Evolutionary conservation across 2,113 vertebrate genomes (phyloP), one percentile per base, ranked within the genome.

Genomic region (Sisor rabdophorus): DNA sequence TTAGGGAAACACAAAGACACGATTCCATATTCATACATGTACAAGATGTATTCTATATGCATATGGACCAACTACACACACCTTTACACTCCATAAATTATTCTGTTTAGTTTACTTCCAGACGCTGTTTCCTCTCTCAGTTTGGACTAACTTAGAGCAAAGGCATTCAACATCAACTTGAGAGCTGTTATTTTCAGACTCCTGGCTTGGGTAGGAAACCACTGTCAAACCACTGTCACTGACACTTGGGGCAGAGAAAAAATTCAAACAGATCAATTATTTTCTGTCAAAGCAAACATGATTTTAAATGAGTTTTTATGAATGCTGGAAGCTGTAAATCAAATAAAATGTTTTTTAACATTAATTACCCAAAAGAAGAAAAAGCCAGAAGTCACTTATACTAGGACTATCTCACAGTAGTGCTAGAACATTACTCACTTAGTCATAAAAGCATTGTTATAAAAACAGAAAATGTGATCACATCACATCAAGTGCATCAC

Each of bases 91-190:
- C n/a, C 61, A 58, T 56, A 40, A 36, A 58, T 58, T 55, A 56
- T 36, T 54, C 48, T 11, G 28, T n/a, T 22, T 69, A 69, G 24
- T n/a, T 32, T 50, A 12, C 22, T 17, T 4, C 6, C 52, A 44
- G 52, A 16, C 24, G 47, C 36, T 20, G 32, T 47, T 48, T 40
- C 30, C 22, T 50, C 50, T 44, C 12, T 69, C 24, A 50, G 19
- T 54, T 54, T 54, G 40, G 40, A 17, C 19, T 77, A 52, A 48
- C 52, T 32, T 48, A 4, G 5, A 44, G n/a, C 36, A 30, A 65
- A 76, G 75, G 16, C 40, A 69, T 76, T 69, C 54, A 59, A 58
- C 64, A 76, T 40, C 24, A 59, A 56, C 75, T 32, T 58, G 75
- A 69, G 19, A 76, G 24, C 64, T 69, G 75, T 56, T 70, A 70